Evolutionary conservation across 2,797 vertebrate species (phyloP), one percentile per base, ranked within the genome.

Genomic region (Pangasius mekongensis): DNA sequence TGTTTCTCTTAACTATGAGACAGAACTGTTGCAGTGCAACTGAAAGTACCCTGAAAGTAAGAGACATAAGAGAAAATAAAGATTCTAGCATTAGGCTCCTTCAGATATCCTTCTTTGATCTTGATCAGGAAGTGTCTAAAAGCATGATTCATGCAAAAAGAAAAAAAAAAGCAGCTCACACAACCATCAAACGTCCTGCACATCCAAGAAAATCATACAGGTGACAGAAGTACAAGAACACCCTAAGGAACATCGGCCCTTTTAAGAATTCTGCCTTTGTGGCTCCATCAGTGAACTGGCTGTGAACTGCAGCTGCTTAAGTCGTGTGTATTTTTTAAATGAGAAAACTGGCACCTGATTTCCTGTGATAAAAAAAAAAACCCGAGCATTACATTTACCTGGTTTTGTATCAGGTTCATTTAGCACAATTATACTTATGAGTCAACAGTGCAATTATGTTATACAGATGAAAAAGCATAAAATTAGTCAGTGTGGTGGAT

Each of bases 101-200:
- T 66, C 39, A 74, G 18, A 73, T 66, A 78, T 54, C 33, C 52
- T 82, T 83, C 80, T 84, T 88, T 89, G 73, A 80, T 80, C 77
- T 58, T 9, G 24, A 87, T 83, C 86, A 60, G 56, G 16, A 82
- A 54, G 36, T 43, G 36, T 43, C 22, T 27, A 43, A 82, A 62
- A n/a, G 36, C 9, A 10, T 36, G 77, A 80, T 76, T 76, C 43
- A n/a, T 22, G 16, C 27, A 36, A 20, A 20, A 54, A 7, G 22
- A 78, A 56, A 56, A 80, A 36, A 80, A 54, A 20, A 54, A 20
- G 30, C 30, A 49, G n/a, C 76, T 54, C 27, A 54, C 49, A 78
- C 3, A 60, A 60, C 56, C 36, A 83, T 86, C 66, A 87, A 66
- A 88, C 52, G 5, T 49, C 54, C n/a, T 86, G 43, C 33, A 60